phyloP scores from a whole-genome alignment of 2,113 vertebrate genomes.

The Otis tarda region DNA sequence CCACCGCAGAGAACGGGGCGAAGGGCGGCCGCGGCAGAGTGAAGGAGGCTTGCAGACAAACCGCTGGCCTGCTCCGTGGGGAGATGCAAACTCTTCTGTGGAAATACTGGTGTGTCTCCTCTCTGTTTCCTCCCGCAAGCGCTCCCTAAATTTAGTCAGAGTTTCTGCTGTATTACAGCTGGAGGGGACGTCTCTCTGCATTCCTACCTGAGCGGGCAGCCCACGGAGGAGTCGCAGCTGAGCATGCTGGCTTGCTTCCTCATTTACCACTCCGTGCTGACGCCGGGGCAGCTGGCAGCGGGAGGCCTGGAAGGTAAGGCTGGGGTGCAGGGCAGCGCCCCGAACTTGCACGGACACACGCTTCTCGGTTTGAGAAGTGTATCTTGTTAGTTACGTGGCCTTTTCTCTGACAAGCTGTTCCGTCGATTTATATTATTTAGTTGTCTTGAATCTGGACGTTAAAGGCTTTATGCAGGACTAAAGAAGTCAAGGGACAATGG shows the following conservation, averaged over 20 bases:
- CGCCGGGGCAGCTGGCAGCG: constrained; percentile 75
- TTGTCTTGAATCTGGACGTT: neutral
- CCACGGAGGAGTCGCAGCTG: constrained; percentile 70
- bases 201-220: constrained; percentile 83
- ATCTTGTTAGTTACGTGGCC: neutral
- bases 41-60: neutral
- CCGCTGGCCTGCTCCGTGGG: neutral
- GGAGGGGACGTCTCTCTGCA: constrained; percentile 79
- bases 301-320: constrained; percentile 84
- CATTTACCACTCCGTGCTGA: constrained; percentile 89
- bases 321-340: neutral
- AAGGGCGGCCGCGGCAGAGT: neutral
- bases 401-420: neutral
- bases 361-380: neutral
- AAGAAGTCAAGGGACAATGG: neutral
- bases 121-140: neutral
- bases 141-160: neutral
- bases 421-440: neutral
- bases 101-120: neutral
- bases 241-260: constrained; percentile 89
- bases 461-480: neutral
- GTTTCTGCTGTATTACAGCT: constrained; percentile 65
- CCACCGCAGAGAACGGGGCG: neutral
- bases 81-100: neutral
- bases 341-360: accelerated